Evolutionary conservation across 2,797 vertebrate species (phyloP), one percentile per base, ranked within the genome.

Genomic region (Peromyscus aztecus): DNA sequence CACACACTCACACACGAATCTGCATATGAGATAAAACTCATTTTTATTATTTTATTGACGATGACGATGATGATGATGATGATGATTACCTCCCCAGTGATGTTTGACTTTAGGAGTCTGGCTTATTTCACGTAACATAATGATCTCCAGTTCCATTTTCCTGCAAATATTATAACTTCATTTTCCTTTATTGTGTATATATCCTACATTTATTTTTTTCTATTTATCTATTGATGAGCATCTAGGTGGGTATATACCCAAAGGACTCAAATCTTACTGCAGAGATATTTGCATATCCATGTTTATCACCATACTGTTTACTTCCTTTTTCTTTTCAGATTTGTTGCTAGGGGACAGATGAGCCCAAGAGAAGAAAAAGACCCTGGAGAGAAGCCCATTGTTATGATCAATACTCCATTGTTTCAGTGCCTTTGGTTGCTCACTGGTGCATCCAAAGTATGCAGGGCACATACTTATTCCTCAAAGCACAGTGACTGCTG

Each of bases 311-410:
- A 37, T 71, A 76, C 16, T 76, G 55, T 76, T 71, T 61, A 37
- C 29, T 89, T 76, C 55, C 92, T 90, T 83, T 27, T 88, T 52
- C 11, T 76, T 85, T 89, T 94, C 59, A 75, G 21, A 78, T 93
- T 93, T 81, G n/a, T 80, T 57, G 40, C 80, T 63, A 71, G 49
- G 27, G 13, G 59, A 85, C 34, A 82, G n/a, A 90, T 0, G 69
- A 67, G 57, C 8, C 83, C 88, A 83, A 40, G 27, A 89, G 71
- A 55, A 83, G 77, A 78, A 65, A 94, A 83, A 43, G 27, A 29
- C 40, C 19, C 9, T 65, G 67, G 29, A 78, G 46, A 90, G 94
- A 90, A 96, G 61, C 71, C 21, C 40, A 24, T 52, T 87, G 12
- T 63, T 81, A 43, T 17, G 8, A 82, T 67, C 43, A 87, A 27